Evolutionary conservation across 2,113 vertebrate species (phyloP).

Genomic region (Pelodiscus sinensis): DNA sequence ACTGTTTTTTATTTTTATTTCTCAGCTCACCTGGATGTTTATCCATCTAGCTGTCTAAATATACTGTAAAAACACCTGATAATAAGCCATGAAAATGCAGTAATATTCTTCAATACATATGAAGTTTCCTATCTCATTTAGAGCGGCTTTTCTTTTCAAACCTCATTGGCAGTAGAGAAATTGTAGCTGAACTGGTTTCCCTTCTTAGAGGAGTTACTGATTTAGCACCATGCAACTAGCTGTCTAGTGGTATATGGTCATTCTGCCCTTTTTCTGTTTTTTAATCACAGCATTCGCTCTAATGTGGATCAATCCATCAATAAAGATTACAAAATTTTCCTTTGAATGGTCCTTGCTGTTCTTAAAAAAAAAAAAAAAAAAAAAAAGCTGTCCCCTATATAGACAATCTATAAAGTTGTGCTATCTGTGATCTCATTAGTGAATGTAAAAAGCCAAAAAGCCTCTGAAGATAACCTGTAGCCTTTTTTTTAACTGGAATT

Average conservation of each 20-base stretch:
- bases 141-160: background rate
- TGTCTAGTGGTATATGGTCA: constrained; percentile 1
- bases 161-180: background rate
- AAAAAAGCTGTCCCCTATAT: background rate
- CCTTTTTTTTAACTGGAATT: constrained; percentile 1
- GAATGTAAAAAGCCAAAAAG: background rate
- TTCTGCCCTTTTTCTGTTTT: constrained; percentile 22
- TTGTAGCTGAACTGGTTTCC: background rate
- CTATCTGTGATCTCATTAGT: background rate
- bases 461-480: background rate
- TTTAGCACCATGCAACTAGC: background rate
- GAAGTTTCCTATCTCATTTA: background rate
- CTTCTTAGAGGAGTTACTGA: constrained; percentile 19
- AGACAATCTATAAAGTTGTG: background rate
- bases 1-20: background rate
- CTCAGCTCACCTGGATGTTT: background rate
- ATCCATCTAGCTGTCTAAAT: background rate
- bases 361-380: background rate
- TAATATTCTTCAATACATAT: background rate
- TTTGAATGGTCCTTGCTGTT: constrained; percentile 23
- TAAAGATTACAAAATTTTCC: constrained; percentile 12
- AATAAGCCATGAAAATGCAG: background rate
- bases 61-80: background rate
- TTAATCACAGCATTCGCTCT: constrained; percentile 6
- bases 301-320: background rate